These are phyloP conservation scores for Epinephelus moara DNA, from an alignment of 2,113 vertebrate species.

Conservation along the genomic window DNA sequence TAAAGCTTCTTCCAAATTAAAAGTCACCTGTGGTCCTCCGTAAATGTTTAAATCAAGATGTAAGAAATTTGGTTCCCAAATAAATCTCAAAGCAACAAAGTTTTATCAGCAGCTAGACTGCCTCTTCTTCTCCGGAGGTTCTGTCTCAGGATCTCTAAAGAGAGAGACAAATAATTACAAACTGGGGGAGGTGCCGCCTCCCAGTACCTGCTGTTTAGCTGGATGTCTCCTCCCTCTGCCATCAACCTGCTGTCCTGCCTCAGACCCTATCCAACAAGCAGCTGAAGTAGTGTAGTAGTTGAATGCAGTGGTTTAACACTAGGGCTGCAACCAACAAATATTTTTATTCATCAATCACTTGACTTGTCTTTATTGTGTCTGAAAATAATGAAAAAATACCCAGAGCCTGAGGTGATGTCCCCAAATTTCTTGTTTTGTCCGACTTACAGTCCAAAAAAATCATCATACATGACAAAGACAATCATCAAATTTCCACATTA, in stretches of 20 bases:
- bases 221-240: slow-evolving; percentile 66
- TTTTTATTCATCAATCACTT: too few species aligned
- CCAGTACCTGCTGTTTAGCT: slow-evolving; percentile 46
- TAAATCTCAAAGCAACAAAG: slow-evolving; percentile 12
- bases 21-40: neutral
- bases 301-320: neutral
- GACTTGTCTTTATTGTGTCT: too few species aligned
- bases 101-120: slow-evolving; percentile 32
- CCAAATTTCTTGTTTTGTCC: neutral
- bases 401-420: neutral
- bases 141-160: slow-evolving; percentile 60
- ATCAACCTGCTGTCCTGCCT: slow-evolving; percentile 30
- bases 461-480: neutral
- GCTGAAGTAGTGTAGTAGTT: neutral
- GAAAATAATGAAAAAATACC: neutral
- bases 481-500: neutral
- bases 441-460: neutral
- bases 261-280: neutral
- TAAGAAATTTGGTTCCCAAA: neutral
- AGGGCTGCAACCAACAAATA: neutral
- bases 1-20: neutral
- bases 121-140: slow-evolving; percentile 26
- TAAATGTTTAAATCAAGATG: slow-evolving; percentile 20
- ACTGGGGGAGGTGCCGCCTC: slow-evolving; percentile 68
- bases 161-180: slow-evolving; percentile 80